Evolutionary conservation across 2,888 invertebrate species (phyloP), one percentile per base, ranked within the genome.

Genomic region (Zygothrica quintamaculata): DNA sequence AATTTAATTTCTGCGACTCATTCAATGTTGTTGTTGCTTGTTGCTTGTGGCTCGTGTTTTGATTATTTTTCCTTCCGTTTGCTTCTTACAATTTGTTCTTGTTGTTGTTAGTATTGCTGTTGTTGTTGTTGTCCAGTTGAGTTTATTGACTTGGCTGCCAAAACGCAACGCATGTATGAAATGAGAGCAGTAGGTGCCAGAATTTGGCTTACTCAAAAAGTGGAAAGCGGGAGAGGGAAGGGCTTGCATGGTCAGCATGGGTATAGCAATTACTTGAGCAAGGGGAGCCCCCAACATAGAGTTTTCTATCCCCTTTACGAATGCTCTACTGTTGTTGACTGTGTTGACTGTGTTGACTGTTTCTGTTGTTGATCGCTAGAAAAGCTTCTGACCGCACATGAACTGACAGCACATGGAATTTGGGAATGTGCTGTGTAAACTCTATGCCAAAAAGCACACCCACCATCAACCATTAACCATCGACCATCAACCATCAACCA

Each of bases 331-430:
- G 11, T 12, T 29, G 11, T 31, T 52, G 8, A 31, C 26, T 46
- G 11, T 15, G 61, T 12, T 48, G 68, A 65, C 73, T 74, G 47
- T 26, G 37, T 12, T 46, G 39, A 55, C 48, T 56, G 43, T 26
- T 43, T n/a, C n/a, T n/a, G n/a, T n/a, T n/a, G n/a, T n/a, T n/a
- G n/a, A n/a, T n/a, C n/a, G n/a, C n/a, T n/a, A n/a, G n/a, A n/a
- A n/a, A n/a, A n/a, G 29, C 26, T 71, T 70, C 56, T 75, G 74
- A 75, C 74, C 74, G 69, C 77, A 64, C 65, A 73, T 75, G 74
- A 75, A 75, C 74, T 56, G 39, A n/a, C n/a, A n/a, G n/a, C n/a
- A n/a, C n/a, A n/a, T n/a, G n/a, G n/a, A n/a, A 39, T 56, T 26
- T 37, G 33, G 55, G 60, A 67, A 67, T 67, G 57, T 67, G 68